phyloP scores from a whole-genome alignment of 2,113 vertebrate species.

The Cygnus atratus region DNA sequence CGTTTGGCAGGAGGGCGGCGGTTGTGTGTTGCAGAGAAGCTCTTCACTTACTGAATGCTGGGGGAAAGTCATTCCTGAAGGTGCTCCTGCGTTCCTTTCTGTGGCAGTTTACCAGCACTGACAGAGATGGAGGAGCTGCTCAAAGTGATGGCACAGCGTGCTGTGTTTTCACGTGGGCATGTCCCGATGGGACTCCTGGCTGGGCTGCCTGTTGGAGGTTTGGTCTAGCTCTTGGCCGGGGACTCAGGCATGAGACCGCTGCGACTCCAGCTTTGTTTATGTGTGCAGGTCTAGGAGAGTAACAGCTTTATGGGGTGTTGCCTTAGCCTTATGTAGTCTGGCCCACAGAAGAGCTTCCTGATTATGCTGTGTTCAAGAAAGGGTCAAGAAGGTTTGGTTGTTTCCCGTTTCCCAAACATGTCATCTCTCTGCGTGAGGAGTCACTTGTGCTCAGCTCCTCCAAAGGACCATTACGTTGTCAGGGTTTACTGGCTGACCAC shows the following conservation, averaged over 20 bases:
- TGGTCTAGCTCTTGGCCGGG: neutral
- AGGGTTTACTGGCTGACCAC: accelerated
- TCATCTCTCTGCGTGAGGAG: neutral
- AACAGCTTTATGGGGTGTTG: neutral
- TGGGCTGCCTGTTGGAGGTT: neutral
- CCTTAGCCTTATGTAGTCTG: neutral
- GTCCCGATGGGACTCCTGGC: neutral
- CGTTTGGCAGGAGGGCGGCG: conserved; percentile 54
- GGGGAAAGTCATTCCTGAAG: conserved; percentile 55
- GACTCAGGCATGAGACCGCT: neutral
- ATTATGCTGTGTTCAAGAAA: neutral
- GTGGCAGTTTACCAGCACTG: conserved; percentile 72
- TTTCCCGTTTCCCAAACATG: accelerated
- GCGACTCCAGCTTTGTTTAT: neutral
- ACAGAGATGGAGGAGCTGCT: neutral
- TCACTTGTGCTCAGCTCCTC: neutral
- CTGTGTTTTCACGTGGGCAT: neutral
- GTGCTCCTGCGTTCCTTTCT: conserved; percentile 63
- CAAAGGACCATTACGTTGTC: neutral
- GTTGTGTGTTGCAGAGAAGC: neutral
- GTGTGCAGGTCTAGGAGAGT: accelerated
- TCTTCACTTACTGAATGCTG: conserved; percentile 46
- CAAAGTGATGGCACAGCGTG: neutral
- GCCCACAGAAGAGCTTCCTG: neutral
- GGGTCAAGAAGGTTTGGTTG: neutral